Evolutionary conservation across 2,113 vertebrate genomes (phyloP), one percentile per base, ranked within the genome.

Genomic region (Grantiella picta): DNA sequence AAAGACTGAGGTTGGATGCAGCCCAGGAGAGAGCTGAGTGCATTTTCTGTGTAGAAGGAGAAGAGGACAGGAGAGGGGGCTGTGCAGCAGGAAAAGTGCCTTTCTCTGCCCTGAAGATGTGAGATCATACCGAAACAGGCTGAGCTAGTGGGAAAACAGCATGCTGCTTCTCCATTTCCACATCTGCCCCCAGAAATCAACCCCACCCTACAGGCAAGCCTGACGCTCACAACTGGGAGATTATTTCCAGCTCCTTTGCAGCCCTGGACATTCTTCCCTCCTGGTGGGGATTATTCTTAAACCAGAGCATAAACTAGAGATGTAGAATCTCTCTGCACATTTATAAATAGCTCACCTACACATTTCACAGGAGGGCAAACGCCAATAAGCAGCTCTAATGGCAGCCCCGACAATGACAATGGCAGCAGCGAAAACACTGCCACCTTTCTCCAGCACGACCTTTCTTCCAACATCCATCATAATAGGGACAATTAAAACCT

Each of bases 61-160:
- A 7, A 15, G 15, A 93, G 53, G 70, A 93, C 91, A 86, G 90
- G 63, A 96, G 95, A 93, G 90, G 90, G 88, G 54, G 71, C 92
- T 92, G 66, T 96, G 36, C 66, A 73, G 73, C 65, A 85, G 70
- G 42, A 61, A 75, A 91, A 88, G 66, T 6, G 78, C 40, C 15
- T 88, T 64, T 61, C 63, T 49, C 52, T 65, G 42, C 21, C 23
- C 76, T 38, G 47, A 54, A 38, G 33, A 59, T 23, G 42, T 23
- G 42, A 90, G 33, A 50, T 38, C 28, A 12, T 29, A 11, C 50
- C 38, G 6, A 24, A 77, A 54, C 20, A 45, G 36, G 31, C 40
- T 57, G 54, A 72, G 21, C 23, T 54, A 28, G 22, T 8, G 33
- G 4, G 17, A 28, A 85, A 92, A 47, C 33, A 36, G 3, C 10